Conservation (phyloP, 2,888 invertebrate genomes). For the Cantharis nigra region DNA sequence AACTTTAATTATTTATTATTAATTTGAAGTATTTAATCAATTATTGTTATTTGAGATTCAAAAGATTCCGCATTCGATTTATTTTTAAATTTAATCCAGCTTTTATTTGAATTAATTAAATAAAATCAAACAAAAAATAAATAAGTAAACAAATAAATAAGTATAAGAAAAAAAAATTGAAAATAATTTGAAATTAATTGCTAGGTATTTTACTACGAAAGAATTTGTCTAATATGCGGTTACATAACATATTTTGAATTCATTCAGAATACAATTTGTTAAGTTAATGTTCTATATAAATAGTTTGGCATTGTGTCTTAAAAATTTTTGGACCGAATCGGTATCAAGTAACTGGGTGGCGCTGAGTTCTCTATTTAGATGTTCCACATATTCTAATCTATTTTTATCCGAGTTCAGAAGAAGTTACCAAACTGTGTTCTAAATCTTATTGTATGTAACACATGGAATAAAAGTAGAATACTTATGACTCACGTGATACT, state of each 20-base stretch:
- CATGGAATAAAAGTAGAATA: neutral
- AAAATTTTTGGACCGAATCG: constrained; percentile 15
- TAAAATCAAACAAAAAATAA: neutral
- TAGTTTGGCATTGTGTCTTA: constrained; percentile 18
- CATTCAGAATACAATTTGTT: neutral
- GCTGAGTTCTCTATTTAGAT: constrained; percentile 22
- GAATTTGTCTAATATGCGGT: neutral
- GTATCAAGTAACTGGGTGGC: constrained; percentile 14
- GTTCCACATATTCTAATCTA: constrained; percentile 42
- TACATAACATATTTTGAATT: constrained; percentile 6
- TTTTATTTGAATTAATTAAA: neutral
- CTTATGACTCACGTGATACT: neutral
- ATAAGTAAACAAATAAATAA: neutral
- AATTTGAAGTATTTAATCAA: neutral
- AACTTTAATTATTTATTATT: neutral
- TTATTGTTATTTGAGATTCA: neutral
- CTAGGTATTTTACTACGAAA: neutral
- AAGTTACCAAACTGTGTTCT: constrained; percentile 6
- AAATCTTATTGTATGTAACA: neutral
- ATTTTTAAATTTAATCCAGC: neutral
- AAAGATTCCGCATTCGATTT: neutral
- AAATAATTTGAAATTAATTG: neutral
- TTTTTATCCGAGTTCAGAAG: constrained; percentile 29
- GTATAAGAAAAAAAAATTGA: neutral
- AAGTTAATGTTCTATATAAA: constrained; percentile 32